Base-by-base conservation (phyloP, 2,888 invertebrate genomes). In the Microchrysa polita region DNA sequence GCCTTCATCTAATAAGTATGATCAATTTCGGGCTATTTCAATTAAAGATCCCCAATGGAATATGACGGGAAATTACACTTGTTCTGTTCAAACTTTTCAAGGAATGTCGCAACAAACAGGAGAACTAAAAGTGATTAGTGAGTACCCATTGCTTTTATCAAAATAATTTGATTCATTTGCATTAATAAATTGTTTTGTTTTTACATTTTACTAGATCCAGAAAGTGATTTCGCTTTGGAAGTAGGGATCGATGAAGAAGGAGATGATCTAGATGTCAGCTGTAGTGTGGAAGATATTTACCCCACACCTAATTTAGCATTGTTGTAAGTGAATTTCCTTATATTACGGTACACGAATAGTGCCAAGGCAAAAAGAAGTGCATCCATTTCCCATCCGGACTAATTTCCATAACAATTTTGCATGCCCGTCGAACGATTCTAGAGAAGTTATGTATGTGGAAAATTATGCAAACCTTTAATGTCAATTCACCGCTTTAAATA, bases 1-100 rank as follows among this genome's bases (percentile, higher is more conserved):
- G 53, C 79, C 74, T 5, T 73, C 75, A 4, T 65, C 74, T 20
- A 67, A 75, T 44, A 55, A 72, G 81, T 77, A 57, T 16, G 82
- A 83, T 76, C 83, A 82, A 80, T 83, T 84, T 77, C 83, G 84
- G 76, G 82, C 83, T 76, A 82, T 85, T 80, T 81, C 83, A 78
- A 84, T 85, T 79, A 83, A 80, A 78, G 82, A 83, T 77, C 85
- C 85, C 75, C 82, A 83, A 79, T 84, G 84, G 84, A 85, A 85
- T 80, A 83, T 85, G 83, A 84, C 85, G 73, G 85, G 85, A 67
- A 84, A 85, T 79, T 85, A 85, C 76, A 83, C 84, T 73, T 85
- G 85, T 80, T 81, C 82, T 73, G 85, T 85, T 74, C 84, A 85
- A 79, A 83, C 85, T 73, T 67, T 67, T 55, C 53, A 67, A 34